Conservation (phyloP, 2,113 vertebrate genomes). For the Nesogale talazaci region DNA sequence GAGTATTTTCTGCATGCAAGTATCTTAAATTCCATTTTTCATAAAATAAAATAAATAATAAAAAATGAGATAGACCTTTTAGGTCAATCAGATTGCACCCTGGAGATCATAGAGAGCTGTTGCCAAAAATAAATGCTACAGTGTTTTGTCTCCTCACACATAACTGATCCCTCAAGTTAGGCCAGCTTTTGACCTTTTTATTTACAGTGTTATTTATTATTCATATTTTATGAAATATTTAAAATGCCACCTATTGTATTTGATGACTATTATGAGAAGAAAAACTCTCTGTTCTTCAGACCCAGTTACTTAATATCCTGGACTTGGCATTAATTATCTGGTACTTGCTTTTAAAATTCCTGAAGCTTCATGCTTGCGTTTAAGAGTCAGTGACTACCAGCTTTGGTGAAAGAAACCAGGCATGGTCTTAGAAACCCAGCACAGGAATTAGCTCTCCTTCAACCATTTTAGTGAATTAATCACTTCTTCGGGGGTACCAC, state of each 20-base stretch:
- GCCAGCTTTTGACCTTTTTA: constrained; percentile 78
- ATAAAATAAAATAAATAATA: constrained; percentile 55
- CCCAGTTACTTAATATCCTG: constrained; percentile 64
- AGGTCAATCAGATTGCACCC: constrained; percentile 36
- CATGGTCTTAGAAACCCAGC: background rate
- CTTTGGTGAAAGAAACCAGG: background rate
- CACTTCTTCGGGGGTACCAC: background rate
- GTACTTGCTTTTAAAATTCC: constrained; percentile 53
- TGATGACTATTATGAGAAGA: constrained; percentile 72
- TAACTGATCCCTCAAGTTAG: constrained; percentile 61
- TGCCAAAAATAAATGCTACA: constrained; percentile 44
- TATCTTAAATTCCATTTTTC: constrained; percentile 58
- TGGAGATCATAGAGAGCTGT: constrained; percentile 18
- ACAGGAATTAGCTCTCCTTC: background rate
- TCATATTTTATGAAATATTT: constrained; percentile 83
- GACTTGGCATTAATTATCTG: constrained; percentile 78
- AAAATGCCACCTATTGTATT: constrained; percentile 65
- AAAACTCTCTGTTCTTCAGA: constrained; percentile 69
- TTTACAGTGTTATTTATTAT: constrained; percentile 82
- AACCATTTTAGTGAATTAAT: background rate
- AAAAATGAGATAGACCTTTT: constrained; percentile 39
- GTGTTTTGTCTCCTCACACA: constrained; percentile 32
- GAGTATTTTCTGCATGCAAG: constrained; percentile 17
- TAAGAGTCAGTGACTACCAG: background rate
- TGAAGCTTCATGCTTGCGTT: background rate